Percentiles rank a stretch among this genome's conserved stretches.
These are phyloP conservation scores for Caenorhabditis sp. DNA, from an alignment of 2,888 invertebrate genomes.

Conservation along the genomic window DNA sequence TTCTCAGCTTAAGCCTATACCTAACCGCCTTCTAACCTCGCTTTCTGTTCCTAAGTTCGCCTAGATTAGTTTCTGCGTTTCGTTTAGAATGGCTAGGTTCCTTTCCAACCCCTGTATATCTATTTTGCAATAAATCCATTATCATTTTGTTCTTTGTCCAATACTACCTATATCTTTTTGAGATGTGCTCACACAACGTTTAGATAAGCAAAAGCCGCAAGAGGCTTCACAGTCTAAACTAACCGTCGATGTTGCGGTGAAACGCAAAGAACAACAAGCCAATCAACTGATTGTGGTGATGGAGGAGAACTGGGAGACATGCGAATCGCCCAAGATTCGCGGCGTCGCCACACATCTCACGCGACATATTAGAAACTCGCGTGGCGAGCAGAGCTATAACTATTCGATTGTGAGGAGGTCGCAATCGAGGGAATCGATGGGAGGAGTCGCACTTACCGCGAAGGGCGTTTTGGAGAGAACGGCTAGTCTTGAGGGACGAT, in stretches of 20 bases:
- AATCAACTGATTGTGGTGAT: slow-evolving; percentile 43
- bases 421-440: slow-evolving; percentile 25
- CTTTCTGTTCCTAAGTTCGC: neutral
- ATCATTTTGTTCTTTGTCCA: neutral
- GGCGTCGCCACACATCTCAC: neutral
- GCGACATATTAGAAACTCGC: slow-evolving; percentile 13
- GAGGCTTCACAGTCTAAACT: slow-evolving; percentile 9
- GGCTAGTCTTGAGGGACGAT: slow-evolving; percentile 42
- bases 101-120: neutral
- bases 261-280: slow-evolving; percentile 29
- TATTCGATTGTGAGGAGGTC: slow-evolving; percentile 25
- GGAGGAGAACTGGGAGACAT: slow-evolving; percentile 31
- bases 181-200: neutral
- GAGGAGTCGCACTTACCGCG: slow-evolving; percentile 6
- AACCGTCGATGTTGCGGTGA: slow-evolving; percentile 27
- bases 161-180: slow-evolving; percentile 15
- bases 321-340: neutral
- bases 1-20: too few relatives aligned
- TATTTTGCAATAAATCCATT: slow-evolving; percentile 5
- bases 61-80: neutral
- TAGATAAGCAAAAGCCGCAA: slow-evolving; percentile 12
- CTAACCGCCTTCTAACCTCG: neutral
- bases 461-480: slow-evolving; percentile 23
- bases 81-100: slow-evolving; percentile 1
- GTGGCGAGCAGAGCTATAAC: slow-evolving; percentile 16